Conservation (phyloP, 2,797 vertebrate genomes). For the Myotis planiceps region DNA sequence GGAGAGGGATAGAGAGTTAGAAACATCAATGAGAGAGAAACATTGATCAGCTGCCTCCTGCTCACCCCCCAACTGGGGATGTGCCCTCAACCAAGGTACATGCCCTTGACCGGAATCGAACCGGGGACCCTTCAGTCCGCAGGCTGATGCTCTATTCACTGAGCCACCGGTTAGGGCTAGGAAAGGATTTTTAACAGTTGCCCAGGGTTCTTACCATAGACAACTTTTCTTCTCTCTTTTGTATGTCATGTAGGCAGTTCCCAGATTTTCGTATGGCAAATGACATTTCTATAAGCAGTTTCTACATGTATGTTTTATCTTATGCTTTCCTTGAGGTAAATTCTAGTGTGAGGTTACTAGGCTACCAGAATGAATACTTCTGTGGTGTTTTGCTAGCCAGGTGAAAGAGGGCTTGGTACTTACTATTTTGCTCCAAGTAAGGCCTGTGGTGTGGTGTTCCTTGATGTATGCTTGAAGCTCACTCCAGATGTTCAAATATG, state of each 20-base stretch:
- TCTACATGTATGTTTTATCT: not conserved
- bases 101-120: too few species aligned
- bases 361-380: not conserved
- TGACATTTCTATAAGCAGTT: not conserved
- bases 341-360: not conserved
- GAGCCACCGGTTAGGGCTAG: too few species aligned
- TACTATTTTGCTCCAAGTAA: slow-evolving; percentile 95
- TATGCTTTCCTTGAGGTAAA: not conserved
- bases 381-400: not conserved
- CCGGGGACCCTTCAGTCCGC: too few species aligned
- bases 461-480: slow-evolving; percentile 97
- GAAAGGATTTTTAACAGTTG: not conserved
- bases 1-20: too few species aligned
- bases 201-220: not conserved
- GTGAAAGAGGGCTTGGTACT: slow-evolving; percentile 82
- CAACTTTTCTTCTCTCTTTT: not conserved
- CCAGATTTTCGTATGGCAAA: not conserved
- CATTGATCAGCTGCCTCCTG: too few species aligned
- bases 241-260: not conserved
- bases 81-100: too few species aligned
- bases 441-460: slow-evolving; percentile 95
- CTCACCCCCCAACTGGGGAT: too few species aligned
- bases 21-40: too few species aligned
- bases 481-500: slow-evolving; percentile 96
- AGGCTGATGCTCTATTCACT: too few species aligned